Percentiles rank a stretch among this genome's conserved stretches.
Evolutionary conservation across 35 echinoderm and acorn worm genomes (phyloP).

Genomic region (Ophioderma brevispina): DNA sequence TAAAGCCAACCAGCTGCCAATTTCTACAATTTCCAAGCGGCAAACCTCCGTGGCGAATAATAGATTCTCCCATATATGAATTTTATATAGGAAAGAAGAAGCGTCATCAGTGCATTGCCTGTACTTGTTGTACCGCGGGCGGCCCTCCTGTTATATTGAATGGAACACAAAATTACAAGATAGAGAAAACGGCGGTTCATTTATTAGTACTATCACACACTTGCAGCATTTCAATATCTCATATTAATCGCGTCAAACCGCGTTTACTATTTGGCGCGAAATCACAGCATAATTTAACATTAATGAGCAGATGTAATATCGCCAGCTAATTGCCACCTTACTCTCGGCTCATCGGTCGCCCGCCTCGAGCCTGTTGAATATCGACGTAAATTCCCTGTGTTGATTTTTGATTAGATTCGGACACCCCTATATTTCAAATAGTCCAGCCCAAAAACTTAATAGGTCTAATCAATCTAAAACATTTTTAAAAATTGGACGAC

Average conservation of each 20-base stretch:
- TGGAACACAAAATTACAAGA: conserved; percentile 5
- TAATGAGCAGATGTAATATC: background rate
- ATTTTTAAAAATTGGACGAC: background rate
- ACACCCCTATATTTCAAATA: background rate
- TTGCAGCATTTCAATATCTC: conserved; percentile 10
- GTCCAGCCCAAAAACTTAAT: background rate
- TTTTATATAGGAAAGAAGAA: background rate
- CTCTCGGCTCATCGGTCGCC: background rate
- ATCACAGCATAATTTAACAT: conserved; percentile 11
- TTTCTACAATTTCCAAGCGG: background rate
- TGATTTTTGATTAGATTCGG: background rate
- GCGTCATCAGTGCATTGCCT: background rate
- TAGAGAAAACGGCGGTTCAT: background rate
- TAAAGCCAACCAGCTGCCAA: background rate
- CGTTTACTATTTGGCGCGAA: background rate
- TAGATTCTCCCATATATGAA: conserved; percentile 7
- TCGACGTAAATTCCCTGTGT: background rate
- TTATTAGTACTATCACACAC: conserved; percentile 6
- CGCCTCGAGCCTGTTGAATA: background rate
- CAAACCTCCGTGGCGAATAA: background rate
- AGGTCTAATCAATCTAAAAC: background rate
- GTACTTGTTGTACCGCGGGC: conserved; percentile 7
- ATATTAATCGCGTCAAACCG: conserved; percentile 5
- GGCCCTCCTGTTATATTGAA: background rate
- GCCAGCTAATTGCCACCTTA: background rate